These are phyloP conservation scores for Andrena minutula DNA, from an alignment of 2,888 invertebrate genomes.

Conservation along the genomic window DNA sequence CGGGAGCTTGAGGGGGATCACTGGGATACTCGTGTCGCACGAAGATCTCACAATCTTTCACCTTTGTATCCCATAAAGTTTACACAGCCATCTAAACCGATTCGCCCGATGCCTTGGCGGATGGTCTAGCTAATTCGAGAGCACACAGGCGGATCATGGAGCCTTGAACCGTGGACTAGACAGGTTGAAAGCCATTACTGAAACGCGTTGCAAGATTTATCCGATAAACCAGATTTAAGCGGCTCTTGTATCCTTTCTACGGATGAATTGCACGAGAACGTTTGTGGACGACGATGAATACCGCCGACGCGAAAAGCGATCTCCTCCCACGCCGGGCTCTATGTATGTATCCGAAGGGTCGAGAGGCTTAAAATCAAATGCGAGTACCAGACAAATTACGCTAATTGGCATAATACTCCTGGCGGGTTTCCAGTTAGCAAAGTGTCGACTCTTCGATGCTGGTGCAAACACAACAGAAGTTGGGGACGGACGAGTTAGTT, in stretches of 20 bases:
- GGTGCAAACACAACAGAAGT: constrained; percentile 41
- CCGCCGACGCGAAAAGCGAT: constrained; percentile 61
- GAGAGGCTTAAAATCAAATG: constrained; percentile 73
- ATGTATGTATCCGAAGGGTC: constrained; percentile 54
- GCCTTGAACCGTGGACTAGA: constrained; percentile 63
- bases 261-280: constrained; percentile 61
- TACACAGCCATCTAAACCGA: constrained; percentile 68
- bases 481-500: constrained; percentile 25
- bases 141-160: constrained; percentile 66
- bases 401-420: constrained; percentile 80
- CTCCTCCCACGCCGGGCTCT: constrained; percentile 19
- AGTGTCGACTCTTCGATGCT: constrained; percentile 58
- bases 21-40: constrained; percentile 3
- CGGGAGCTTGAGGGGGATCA: not conserved
- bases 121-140: constrained; percentile 68
- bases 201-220: constrained; percentile 69
- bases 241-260: constrained; percentile 60
- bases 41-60: constrained; percentile 49
- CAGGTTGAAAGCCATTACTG: constrained; percentile 58
- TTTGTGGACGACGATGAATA: constrained; percentile 57
- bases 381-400: constrained; percentile 75
- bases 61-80: constrained; percentile 57
- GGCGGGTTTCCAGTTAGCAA: constrained; percentile 70
- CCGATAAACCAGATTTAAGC: constrained; percentile 73
- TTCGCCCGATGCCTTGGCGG: constrained; percentile 59